phyloP scores from a whole-genome alignment of 2,888 invertebrate genomes.

The Tipula vernalis region DNA sequence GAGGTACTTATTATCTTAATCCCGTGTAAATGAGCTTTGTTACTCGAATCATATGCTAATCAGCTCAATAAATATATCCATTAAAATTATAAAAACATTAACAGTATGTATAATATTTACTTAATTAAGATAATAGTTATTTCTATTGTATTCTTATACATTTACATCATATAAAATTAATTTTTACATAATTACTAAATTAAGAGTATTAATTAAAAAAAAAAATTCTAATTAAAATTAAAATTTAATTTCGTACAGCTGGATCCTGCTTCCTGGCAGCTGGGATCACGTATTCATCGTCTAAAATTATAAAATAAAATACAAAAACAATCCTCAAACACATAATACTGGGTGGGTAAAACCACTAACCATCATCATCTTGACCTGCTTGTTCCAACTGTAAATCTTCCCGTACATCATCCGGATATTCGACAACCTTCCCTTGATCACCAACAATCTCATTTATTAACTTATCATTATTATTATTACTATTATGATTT shows the following conservation, averaged over 20 bases:
- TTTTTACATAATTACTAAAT: background rate
- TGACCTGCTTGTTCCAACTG: constrained; percentile 33
- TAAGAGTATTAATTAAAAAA: background rate
- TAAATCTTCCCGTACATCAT: constrained; percentile 30
- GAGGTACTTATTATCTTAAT: too few relatives aligned
- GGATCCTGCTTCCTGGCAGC: constrained; percentile 36
- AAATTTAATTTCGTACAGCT: constrained; percentile 36
- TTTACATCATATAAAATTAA: background rate
- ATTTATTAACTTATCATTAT: constrained; percentile 32
- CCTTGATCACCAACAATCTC: constrained; percentile 37
- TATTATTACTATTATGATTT: constrained; percentile 20
- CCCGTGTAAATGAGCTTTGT: background rate
- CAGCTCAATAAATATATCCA: background rate
- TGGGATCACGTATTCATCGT: constrained; percentile 40
- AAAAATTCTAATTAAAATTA: background rate
- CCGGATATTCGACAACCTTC: constrained; percentile 28
- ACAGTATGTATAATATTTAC: background rate
- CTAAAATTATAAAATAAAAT: constrained; percentile 21
- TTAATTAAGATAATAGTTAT: background rate
- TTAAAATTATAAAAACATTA: background rate
- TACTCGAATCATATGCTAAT: background rate
- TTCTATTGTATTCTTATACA: background rate
- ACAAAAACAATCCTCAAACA: background rate
- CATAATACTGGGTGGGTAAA: background rate
- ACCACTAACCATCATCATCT: constrained; percentile 38